A percentile compares a stretch with the other conserved stretches of the same genome.
phyloP scores from a whole-genome alignment of 2,113 vertebrate species.

The Reinhardtius hippoglossoides region DNA sequence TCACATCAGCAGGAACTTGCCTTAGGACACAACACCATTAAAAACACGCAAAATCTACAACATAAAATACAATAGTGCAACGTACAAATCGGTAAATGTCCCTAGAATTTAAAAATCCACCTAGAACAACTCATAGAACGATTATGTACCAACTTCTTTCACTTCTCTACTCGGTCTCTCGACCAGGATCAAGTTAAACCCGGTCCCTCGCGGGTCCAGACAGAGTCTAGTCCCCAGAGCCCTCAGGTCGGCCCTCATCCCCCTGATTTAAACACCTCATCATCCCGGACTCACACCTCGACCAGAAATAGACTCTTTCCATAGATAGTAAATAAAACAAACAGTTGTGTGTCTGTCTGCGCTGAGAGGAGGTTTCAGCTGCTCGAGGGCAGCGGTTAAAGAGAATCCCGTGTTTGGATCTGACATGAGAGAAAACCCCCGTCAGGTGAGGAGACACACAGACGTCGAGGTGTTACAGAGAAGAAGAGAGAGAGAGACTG shows the following conservation, averaged over 20 bases:
- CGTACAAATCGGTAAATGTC: too few species aligned
- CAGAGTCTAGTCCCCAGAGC: too few species aligned
- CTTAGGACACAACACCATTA: too few species aligned
- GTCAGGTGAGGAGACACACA: constrained; percentile 59
- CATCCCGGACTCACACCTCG: constrained; percentile 56
- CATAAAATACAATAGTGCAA: too few species aligned
- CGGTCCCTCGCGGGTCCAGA: too few species aligned
- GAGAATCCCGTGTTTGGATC: constrained; percentile 79
- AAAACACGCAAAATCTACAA: too few species aligned
- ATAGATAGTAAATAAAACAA: constrained; percentile 70
- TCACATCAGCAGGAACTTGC: background rate
- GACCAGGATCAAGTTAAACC: too few species aligned
- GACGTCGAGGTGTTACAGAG: constrained; percentile 22
- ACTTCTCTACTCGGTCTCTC: too few species aligned
- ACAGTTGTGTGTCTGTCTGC: constrained; percentile 35
- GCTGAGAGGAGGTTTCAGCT: background rate
- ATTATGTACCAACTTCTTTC: too few species aligned
- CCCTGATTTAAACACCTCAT: constrained; percentile 27
- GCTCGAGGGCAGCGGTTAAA: constrained; percentile 44
- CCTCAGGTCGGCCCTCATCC: too few species aligned
- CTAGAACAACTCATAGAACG: too few species aligned
- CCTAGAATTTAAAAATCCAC: too few species aligned
- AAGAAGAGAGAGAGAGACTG: constrained; percentile 18
- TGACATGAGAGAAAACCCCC: constrained; percentile 63
- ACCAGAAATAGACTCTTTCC: constrained; percentile 64